These are phyloP conservation scores for Zoanthus solanderi DNA, from an alignment of 92 coral and sea anemone species.

Conservation along the genomic window DNA sequence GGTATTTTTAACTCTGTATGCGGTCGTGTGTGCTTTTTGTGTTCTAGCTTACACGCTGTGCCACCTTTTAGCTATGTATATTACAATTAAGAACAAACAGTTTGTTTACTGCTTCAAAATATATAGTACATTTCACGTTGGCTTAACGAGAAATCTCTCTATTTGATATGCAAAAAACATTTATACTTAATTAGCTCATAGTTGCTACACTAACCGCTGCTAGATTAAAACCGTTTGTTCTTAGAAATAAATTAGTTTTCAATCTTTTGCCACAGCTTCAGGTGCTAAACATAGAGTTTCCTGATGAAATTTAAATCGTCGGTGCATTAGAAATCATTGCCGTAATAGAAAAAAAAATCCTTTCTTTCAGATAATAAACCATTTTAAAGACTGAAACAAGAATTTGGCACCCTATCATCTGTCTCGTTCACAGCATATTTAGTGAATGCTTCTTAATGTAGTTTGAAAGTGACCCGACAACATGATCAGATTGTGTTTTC, in stretches of 20 bases:
- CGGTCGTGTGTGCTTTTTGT: constrained; percentile 53
- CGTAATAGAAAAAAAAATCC: not conserved
- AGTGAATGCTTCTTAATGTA: constrained; percentile 24
- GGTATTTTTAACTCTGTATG: constrained; percentile 61
- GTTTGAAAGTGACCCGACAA: constrained; percentile 18
- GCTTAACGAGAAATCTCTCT: constrained; percentile 33
- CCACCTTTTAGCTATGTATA: constrained; percentile 29
- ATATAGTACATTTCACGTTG: not conserved
- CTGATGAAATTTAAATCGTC: constrained; percentile 27
- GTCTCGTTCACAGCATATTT: constrained; percentile 41
- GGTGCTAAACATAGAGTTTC: constrained; percentile 37
- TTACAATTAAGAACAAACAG: constrained; percentile 32
- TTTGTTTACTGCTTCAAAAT: constrained; percentile 45
- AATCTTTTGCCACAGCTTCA: constrained; percentile 28
- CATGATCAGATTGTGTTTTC: not conserved
- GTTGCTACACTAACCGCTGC: constrained; percentile 25
- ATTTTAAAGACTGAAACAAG: not conserved
- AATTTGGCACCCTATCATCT: constrained; percentile 14
- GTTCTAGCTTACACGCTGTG: constrained; percentile 72
- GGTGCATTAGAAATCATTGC: constrained; percentile 19
- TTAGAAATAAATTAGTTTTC: constrained; percentile 39
- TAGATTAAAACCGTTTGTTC: constrained; percentile 15
- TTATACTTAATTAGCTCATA: constrained; percentile 15
- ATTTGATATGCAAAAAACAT: constrained; percentile 13
- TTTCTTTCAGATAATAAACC: constrained; percentile 18